phyloP scores from a whole-genome alignment of 2,113 vertebrate species.

The Malurus alboscapulatus region DNA sequence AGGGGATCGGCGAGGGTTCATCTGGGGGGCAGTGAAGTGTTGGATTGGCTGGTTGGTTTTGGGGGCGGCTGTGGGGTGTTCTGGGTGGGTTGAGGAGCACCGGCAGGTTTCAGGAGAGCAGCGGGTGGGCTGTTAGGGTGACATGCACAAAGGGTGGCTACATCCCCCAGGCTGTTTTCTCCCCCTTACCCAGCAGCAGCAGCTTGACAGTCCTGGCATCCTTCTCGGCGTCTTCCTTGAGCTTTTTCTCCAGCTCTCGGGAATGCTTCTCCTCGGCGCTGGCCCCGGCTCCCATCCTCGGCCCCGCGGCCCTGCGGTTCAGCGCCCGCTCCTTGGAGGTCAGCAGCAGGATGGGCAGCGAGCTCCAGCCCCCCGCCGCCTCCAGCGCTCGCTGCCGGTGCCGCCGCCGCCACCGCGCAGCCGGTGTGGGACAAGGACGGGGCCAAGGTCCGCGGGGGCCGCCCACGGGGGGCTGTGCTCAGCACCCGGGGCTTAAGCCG shows the following conservation, averaged over 20 bases:
- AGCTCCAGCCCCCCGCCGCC: background rate
- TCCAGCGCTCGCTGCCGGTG: slow-evolving; percentile 39
- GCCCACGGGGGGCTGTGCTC: slow-evolving; percentile 76
- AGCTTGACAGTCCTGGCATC: slow-evolving; percentile 97
- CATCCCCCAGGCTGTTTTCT: background rate
- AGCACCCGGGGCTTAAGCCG: slow-evolving; percentile 65
- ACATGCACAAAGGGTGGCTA: background rate
- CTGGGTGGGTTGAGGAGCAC: background rate
- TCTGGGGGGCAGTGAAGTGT: background rate
- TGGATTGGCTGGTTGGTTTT: background rate
- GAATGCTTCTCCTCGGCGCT: slow-evolving; percentile 96
- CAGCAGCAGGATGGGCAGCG: slow-evolving; percentile 14
- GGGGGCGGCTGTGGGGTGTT: background rate
- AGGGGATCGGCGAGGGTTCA: background rate
- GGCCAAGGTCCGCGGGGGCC: slow-evolving; percentile 40
- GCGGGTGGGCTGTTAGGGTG: background rate
- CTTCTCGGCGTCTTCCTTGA: slow-evolving; percentile 94
- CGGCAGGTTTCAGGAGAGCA: background rate
- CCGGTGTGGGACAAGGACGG: slow-evolving; percentile 88
- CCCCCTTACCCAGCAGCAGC: slow-evolving; percentile 90
- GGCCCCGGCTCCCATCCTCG: slow-evolving; percentile 91
- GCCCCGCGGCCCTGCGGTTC: background rate
- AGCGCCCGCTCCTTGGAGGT: slow-evolving; percentile 26
- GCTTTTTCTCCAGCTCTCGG: slow-evolving; percentile 93
- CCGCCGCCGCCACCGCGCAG: background rate